Evolutionary conservation across 2,113 vertebrate species (phyloP).

Genomic region (Chloropsis cyanopogon): DNA sequence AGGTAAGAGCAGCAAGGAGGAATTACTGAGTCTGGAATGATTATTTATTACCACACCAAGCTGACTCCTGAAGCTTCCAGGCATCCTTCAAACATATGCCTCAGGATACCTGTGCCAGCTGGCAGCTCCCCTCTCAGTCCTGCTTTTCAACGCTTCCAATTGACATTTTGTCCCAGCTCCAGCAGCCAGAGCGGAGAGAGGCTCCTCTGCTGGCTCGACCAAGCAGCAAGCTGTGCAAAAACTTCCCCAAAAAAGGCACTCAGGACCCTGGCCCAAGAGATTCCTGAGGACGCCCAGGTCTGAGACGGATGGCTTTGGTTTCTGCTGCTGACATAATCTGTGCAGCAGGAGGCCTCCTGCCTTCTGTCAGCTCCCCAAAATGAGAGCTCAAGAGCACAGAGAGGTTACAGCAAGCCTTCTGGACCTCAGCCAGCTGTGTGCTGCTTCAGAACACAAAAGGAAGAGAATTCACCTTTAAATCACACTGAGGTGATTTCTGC

Average conservation of each 20-base stretch:
- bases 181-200: not conserved
- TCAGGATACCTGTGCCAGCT: conserved; percentile 20
- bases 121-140: not conserved
- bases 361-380: conserved; percentile 38
- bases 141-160: not conserved
- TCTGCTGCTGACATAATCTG: conserved; percentile 3
- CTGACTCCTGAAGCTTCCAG: conserved; percentile 16
- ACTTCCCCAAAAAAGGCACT: not conserved
- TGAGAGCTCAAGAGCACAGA: not conserved
- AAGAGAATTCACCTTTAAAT: not conserved
- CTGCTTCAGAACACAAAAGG: not conserved
- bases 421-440: not conserved
- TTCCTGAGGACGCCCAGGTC: not conserved
- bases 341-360: conserved; percentile 10
- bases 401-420: not conserved
- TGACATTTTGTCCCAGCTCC: conserved; percentile 31
- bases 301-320: not conserved
- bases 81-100: conserved; percentile 18
- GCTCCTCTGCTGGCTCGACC: not conserved
- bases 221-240: not conserved
- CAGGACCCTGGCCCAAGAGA: not conserved
- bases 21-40: not conserved
- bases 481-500: not conserved
- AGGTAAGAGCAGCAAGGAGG: conserved; percentile 1
- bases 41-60: not conserved